Evolutionary conservation across 1,140 invertebrate species (phyloP).

Genomic region (Monochamus saltuarius): DNA sequence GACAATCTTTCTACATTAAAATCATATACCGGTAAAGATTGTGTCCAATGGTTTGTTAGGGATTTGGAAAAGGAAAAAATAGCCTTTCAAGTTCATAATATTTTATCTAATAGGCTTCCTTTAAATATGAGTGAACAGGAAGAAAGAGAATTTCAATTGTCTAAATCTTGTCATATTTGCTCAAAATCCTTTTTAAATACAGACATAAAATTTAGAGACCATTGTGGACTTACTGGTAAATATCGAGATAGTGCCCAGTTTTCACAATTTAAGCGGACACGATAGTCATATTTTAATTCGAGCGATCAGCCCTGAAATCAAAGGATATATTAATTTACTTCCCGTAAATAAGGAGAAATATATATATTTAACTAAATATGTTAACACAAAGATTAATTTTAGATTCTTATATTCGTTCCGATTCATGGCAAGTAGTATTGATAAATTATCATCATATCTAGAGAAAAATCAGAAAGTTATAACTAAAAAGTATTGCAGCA

Average conservation of each 20-base stretch:
- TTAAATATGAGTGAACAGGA: constrained; percentile 19
- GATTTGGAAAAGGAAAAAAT: constrained; percentile 26
- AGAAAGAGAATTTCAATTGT: background rate
- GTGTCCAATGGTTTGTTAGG: too few relatives aligned
- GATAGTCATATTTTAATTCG: constrained; percentile 27
- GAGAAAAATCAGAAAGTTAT: too few relatives aligned
- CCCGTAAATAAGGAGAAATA: constrained; percentile 30
- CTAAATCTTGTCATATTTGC: constrained; percentile 29
- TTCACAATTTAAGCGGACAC: constrained; percentile 28
- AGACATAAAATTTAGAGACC: constrained; percentile 7
- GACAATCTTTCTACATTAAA: constrained; percentile 42
- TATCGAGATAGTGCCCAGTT: constrained; percentile 43
- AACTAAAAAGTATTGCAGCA: background rate
- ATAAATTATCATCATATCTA: constrained; percentile 26
- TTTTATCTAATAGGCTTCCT: constrained; percentile 26
- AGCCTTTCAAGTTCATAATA: constrained; percentile 24
- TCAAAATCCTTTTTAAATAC: constrained; percentile 16
- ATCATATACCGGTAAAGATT: constrained; percentile 31
- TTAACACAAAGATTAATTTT: constrained; percentile 11
- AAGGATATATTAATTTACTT: constrained; percentile 18
- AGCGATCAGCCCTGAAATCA: constrained; percentile 9
- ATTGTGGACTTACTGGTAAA: constrained; percentile 40
- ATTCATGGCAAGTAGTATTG: constrained; percentile 22
- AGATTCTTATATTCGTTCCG: constrained; percentile 27
- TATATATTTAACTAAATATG: constrained; percentile 1